Base-by-base conservation (phyloP, 2,797 vertebrate genomes). In the Threskiornis aethiopicus region DNA sequence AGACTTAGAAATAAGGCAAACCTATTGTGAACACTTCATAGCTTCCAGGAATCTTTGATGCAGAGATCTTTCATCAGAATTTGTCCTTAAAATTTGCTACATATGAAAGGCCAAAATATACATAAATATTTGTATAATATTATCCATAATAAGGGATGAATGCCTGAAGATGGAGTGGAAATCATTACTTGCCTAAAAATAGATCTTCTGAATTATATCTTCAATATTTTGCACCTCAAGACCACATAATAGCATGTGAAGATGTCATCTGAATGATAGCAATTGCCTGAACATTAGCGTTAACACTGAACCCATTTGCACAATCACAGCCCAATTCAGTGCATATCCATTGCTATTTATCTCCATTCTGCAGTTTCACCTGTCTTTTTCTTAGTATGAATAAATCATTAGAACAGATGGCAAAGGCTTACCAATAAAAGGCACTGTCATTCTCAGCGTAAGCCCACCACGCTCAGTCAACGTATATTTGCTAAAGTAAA, bases 351-450 rank as follows among this genome's bases (percentile, higher is more conserved):
- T 88, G 54, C 77, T 95, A 89, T 95, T 97, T 97, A 96, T 97
- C 97, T 97, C 71, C 84, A 97, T 97, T 97, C 84, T 97, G 87
- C 87, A 93, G 81, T 95, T 96, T 98, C 97, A 98, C 97, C 96
- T 98, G 91, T 79, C 79, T 97, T 95, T 96, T 93, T 75, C 90
- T 84, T 90, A 87, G 46, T 76, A 96, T 97, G 97, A 98, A 98
- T 98, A 98, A 98, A 97, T 98, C 96, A 97, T 97, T 87, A 96
- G 95, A 97, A 92, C 96, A 98, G 98, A 98, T 98, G 98, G 95
- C 47, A 90, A 97, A 96, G 95, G 83, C 96, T 97, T 97, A 97
- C 94, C 97, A 97, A 96, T 98, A 96, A 98, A 98, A 98, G 91
- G 82, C 61, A 52, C 95, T 98, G 91, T 94, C 96, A 97, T 93